Evolutionary conservation across 2,113 vertebrate species (phyloP), one percentile per base, ranked within the genome.

Genomic region (Holacanthus passer): DNA sequence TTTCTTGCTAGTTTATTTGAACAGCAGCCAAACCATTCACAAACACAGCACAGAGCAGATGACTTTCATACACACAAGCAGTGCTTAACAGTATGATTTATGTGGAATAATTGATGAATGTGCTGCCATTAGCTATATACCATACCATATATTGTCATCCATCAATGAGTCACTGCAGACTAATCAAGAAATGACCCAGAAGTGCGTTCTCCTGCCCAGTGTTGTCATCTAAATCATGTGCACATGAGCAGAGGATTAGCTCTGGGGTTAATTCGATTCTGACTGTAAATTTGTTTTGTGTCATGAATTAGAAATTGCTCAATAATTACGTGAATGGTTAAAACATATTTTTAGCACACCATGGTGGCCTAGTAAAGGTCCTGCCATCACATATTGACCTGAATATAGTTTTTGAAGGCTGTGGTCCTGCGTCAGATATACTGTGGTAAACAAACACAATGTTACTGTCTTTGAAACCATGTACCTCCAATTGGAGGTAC

Each of bases 151-250:
- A 77, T 47, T 55, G 41, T 66, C 73, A 79, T 87, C 79, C 67
- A 81, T 90, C 70, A 86, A 29, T 43, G 68, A 79, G 35, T 85
- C 60, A 58, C 81, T 55, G 50, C 58, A 72, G 74, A 68, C 69
- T 86, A 84, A 84, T 88, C 66, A 84, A 86, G 87, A 79, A 85
- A 59, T 85, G 41, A 86, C 72, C 73, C 74, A 75, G 80, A 84
- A 87, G 70, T 80, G 5, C 16, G 5, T 35, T 47, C 32, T 48
- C n/a, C 62, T 75, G 73, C 58, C 19, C n/a, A 9, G 27, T 37
- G 41, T 80, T 68, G 67, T 72, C 86, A 76, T 75, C 69, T 86
- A 71, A 84, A 83, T 88, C 62, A 75, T 73, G 67, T 79, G 60
- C 79, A 81, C 39, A 16, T 24, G 29, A 78, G 52, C 47, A 41